Percentiles rank a stretch among this genome's conserved stretches.
These are phyloP conservation scores for Drosophila sucinea DNA, from an alignment of 1,140 invertebrate species.

Conservation along the genomic window DNA sequence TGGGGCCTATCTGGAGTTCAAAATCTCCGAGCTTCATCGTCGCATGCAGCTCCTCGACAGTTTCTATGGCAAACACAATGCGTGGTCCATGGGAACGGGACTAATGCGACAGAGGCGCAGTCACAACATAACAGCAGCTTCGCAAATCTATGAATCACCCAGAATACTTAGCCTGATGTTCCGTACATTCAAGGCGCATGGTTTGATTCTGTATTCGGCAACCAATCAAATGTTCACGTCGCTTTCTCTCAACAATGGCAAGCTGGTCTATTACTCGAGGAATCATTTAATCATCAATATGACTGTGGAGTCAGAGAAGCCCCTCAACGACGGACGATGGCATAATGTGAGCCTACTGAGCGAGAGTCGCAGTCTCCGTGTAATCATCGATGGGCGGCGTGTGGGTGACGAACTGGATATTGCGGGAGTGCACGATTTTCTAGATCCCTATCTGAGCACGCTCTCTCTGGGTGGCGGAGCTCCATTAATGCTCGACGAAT, in stretches of 20 bases:
- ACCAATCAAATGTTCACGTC: slow-evolving; percentile 95
- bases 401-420: slow-evolving; percentile 93
- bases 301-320: slow-evolving; percentile 86
- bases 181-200: slow-evolving; percentile 89
- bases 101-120: slow-evolving; percentile 26
- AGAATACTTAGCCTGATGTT: slow-evolving; percentile 93
- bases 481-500: slow-evolving; percentile 84
- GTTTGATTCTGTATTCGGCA: slow-evolving; percentile 91
- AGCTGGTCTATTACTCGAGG: slow-evolving; percentile 90
- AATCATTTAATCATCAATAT: slow-evolving; percentile 91
- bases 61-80: slow-evolving; percentile 88
- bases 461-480: slow-evolving; percentile 90
- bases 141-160: slow-evolving; percentile 83
- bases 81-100: slow-evolving; percentile 85
- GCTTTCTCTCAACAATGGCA: slow-evolving; percentile 89
- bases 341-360: slow-evolving; percentile 91
- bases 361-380: slow-evolving; percentile 87
- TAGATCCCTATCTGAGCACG: slow-evolving; percentile 93
- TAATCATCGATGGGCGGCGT: slow-evolving; percentile 88
- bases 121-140: slow-evolving; percentile 52
- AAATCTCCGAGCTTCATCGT: slow-evolving; percentile 92
- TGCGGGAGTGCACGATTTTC: slow-evolving; percentile 93
- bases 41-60: slow-evolving; percentile 92
- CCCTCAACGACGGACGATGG: slow-evolving; percentile 92
- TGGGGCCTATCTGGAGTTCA: slow-evolving; percentile 91